Evolutionary conservation across 2,797 vertebrate species (phyloP).

Genomic region (Allobates femoralis): DNA sequence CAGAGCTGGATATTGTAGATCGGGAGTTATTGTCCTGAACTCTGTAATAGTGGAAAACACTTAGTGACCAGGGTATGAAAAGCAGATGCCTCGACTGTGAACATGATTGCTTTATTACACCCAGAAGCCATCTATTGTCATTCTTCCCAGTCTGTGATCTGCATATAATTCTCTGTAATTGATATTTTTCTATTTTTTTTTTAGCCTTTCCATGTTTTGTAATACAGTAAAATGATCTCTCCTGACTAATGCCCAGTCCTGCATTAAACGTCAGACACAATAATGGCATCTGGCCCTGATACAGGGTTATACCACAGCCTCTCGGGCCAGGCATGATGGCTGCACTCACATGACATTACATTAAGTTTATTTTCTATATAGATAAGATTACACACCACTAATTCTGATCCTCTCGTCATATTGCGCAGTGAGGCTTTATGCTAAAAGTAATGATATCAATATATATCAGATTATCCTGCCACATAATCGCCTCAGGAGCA

Average conservation of each 20-base stretch:
- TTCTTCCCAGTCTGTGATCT: neutral
- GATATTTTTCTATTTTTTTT: neutral
- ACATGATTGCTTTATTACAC: neutral
- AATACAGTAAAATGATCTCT: slow-evolving; percentile 1
- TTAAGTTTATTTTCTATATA: neutral
- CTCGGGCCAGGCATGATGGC: neutral
- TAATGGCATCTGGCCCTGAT: slow-evolving; percentile 7
- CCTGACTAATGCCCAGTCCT: neutral
- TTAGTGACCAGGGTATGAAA: neutral
- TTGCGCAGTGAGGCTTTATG: neutral
- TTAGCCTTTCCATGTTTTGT: neutral
- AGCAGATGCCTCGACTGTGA: slow-evolving; percentile 7
- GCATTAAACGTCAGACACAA: slow-evolving; percentile 14
- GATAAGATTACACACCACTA: neutral
- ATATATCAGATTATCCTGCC: neutral
- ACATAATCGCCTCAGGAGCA: neutral
- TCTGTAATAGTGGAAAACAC: no score
- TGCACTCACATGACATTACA: neutral
- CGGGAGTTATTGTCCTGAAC: neutral
- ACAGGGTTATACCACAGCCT: neutral
- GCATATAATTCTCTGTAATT: neutral
- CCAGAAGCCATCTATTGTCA: neutral
- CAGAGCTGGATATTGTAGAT: neutral
- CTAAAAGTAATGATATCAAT: neutral
- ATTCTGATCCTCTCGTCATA: neutral